These are phyloP conservation scores for Taphrorychus bicolor DNA, from an alignment of 2,888 invertebrate species.

Conservation along the genomic window DNA sequence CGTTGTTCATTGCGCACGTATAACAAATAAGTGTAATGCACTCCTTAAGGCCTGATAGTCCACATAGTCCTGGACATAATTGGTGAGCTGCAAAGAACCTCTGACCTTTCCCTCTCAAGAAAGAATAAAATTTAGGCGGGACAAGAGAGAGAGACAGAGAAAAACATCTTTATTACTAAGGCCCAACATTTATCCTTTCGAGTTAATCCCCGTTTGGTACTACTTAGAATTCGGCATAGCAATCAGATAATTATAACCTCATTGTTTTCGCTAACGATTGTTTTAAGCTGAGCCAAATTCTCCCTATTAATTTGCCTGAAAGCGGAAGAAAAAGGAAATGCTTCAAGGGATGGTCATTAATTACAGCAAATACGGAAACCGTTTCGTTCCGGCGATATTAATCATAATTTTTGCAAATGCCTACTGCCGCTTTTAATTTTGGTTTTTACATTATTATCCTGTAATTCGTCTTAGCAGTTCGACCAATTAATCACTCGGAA, in stretches of 20 bases:
- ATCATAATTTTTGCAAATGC: constrained; percentile 9
- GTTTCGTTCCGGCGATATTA: neutral
- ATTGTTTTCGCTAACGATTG: neutral
- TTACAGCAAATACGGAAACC: constrained; percentile 10
- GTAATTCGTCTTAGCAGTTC: neutral
- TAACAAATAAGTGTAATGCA: too few relatives aligned
- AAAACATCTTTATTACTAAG: too few relatives aligned
- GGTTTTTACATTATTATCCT: constrained; percentile 2
- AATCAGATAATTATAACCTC: neutral
- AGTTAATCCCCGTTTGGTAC: too few relatives aligned
- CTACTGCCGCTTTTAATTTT: constrained; percentile 3
- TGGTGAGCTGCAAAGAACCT: too few relatives aligned
- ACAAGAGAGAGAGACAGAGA: too few relatives aligned
- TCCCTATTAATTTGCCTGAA: constrained; percentile 2
- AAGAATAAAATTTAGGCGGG: too few relatives aligned
- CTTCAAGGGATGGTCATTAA: constrained; percentile 7
- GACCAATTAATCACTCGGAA: neutral
- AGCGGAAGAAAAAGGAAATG: constrained; percentile 4
- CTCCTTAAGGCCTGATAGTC: too few relatives aligned
- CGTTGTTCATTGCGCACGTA: too few relatives aligned
- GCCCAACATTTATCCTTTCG: too few relatives aligned
- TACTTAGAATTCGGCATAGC: too few relatives aligned
- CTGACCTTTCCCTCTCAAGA: too few relatives aligned
- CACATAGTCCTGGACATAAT: too few relatives aligned
- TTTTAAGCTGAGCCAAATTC: neutral